Base-by-base conservation (phyloP, 2,888 invertebrate species). In the Argynnis bischoffii region DNA sequence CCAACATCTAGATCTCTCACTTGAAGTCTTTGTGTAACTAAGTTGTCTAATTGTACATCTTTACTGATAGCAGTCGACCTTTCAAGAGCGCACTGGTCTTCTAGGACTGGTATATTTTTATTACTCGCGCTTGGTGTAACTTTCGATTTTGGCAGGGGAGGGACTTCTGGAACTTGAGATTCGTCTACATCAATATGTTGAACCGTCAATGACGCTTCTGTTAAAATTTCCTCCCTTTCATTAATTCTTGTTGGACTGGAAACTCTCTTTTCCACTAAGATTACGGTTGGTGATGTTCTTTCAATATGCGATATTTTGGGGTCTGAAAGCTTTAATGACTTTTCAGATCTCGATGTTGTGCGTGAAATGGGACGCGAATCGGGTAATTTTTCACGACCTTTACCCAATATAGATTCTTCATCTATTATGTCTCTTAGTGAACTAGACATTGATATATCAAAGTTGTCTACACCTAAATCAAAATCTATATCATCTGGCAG, bases 1-100 rank as follows among this genome's bases (percentile, higher is more conserved):
- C 97, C 96, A 0, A 97, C 97, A 79, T 96, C 96, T 70, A 97
- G 92, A 81, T 97, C 96, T 35, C 93, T 90, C 1, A 97, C 94
- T 81, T 96, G 95, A 50, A 96, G 88, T 75, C 95, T 94, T 76
- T 95, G 94, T 59, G 96, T 94, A 80, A 92, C 77, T 72, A 92
- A 82, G 78, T 88, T 93, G 76, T 93, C 92, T 71, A 93, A 76
- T 63, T 89, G 89, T 55, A 89, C 78, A 59, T 92, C 90, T 82
- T 87, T 84, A 71, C 77, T 77, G 71, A 83, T 72, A 54, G 90
- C 89, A 70, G 78, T 74, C 55, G 89, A 79, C 76, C 83, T 87
- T 75, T 92, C 88, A 53, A 90, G 81, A 59, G 87, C 83, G 69
- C 78, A 79, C 50, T 88, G 86, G 16, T 57, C 63, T 31, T 67